Evolutionary conservation across 2,888 invertebrate genomes (phyloP).

Genomic region (Phymatocera aterrima): DNA sequence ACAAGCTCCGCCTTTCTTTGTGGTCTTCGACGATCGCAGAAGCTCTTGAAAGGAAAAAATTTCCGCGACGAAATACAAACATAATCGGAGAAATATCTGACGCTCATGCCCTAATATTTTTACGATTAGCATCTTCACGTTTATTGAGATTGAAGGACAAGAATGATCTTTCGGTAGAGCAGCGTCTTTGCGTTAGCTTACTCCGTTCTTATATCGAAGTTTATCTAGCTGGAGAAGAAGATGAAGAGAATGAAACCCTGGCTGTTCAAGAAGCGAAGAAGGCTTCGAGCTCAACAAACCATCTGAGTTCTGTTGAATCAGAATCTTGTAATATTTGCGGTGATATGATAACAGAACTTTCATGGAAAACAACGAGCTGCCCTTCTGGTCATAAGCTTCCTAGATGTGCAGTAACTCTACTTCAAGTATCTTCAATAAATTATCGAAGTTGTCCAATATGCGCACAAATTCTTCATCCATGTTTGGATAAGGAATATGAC

Average conservation of each 20-base stretch:
- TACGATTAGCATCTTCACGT: conserved; percentile 61
- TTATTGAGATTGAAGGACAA: conserved; percentile 56
- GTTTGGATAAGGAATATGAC: conserved; percentile 60
- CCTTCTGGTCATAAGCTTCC: conserved; percentile 66
- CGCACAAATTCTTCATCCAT: conserved; percentile 65
- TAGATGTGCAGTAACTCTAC: conserved; percentile 67
- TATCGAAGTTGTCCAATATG: conserved; percentile 66
- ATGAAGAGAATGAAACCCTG: conserved; percentile 52
- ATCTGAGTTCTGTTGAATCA: conserved; percentile 49
- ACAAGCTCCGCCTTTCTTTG: conserved; percentile 61
- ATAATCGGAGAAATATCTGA: conserved; percentile 61
- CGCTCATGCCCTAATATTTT: conserved; percentile 64
- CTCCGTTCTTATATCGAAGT: conserved; percentile 65
- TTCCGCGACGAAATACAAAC: conserved; percentile 54
- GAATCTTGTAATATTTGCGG: conserved; percentile 67
- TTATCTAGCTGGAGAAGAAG: conserved; percentile 63
- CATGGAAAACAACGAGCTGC: conserved; percentile 63
- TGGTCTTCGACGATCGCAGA: conserved; percentile 66
- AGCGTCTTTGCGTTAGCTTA: conserved; percentile 59
- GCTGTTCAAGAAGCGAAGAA: conserved; percentile 50
- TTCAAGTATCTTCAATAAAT: conserved; percentile 64
- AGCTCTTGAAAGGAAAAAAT: conserved; percentile 61
- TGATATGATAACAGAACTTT: conserved; percentile 61
- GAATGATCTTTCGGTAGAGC: conserved; percentile 52
- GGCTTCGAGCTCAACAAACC: conserved; percentile 54